Base-by-base conservation (phyloP, 2,888 invertebrate species). In the Idaea dimidiata region DNA sequence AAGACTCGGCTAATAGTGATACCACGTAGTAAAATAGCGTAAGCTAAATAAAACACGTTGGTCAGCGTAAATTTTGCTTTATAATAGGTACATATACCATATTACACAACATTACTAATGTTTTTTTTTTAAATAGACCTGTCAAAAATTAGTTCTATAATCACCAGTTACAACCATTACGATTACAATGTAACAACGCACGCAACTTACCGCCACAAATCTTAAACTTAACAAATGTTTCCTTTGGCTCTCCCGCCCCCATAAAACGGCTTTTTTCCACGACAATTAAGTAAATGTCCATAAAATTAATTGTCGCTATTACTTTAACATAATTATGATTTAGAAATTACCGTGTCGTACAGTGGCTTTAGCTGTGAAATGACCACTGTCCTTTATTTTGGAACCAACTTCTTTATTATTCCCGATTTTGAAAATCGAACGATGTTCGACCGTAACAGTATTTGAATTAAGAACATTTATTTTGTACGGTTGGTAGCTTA, bases 241-340 rank as follows among this genome's bases (percentile, higher is more conserved):
- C 64, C 63, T 62, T 62, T 43, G 43, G 10, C 43, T 58, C 73
- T 65, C 72, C 78, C 84, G 81, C 89, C 85, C 87, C 78, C 86
- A 87, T 87, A 64, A 43, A 71, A 59, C 66, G 63, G 32, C 66
- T 79, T 81, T 84, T 88, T 88, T 82, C 89, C 90, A 89, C 89
- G 89, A 82, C 89, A 90, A 89, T 90, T 86, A 85, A 75, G 78
- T 77, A 80, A 86, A 87, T 76, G 75, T 71, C 86, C 87, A 88
- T 88, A 87, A 88, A 88, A 88, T 82, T 90, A 90, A 91, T 90
- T 86, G 85, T 83, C 73, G 82, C 82, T 80, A 82, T 83, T 80
- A 72, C 80, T 78, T 88, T 89, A 87, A 88, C 88, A 85, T 85
- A 84, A 79, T 80, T 83, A 79, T 77, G 75, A 78, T 72, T 72